A percentile compares a stretch with the other conserved stretches of the same genome.
These are phyloP conservation scores for Bovichtus diacanthus DNA, from an alignment of 2,797 vertebrate genomes.

Conservation along the genomic window DNA sequence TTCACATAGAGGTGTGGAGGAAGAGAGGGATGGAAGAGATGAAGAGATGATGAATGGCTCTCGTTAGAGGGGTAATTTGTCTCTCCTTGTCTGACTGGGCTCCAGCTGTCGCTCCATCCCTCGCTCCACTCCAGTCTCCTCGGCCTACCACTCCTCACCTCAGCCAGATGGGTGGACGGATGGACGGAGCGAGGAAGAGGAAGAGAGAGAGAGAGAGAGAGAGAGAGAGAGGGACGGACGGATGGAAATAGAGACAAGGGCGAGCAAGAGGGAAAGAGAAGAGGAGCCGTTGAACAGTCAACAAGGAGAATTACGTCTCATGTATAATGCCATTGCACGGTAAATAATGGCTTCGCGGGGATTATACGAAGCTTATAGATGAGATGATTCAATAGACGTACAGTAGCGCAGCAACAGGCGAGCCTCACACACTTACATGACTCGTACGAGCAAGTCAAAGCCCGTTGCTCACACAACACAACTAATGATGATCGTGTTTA, in stretches of 20 bases:
- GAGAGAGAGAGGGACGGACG: not conserved
- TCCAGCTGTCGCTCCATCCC: constrained; percentile 89
- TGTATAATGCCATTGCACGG: constrained; percentile 1
- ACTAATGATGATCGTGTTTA: constrained; percentile 32
- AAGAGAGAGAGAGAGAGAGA: not conserved
- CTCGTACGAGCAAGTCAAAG: constrained; percentile 33
- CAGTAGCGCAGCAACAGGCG: constrained; percentile 45
- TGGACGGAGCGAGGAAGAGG: constrained; percentile 59
- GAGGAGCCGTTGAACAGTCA: constrained; percentile 40
- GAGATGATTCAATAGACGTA: constrained; percentile 31
- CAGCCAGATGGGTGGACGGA: constrained; percentile 86
- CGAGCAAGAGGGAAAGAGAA: constrained; percentile 13
- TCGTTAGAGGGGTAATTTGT: constrained; percentile 91
- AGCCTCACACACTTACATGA: constrained; percentile 22
- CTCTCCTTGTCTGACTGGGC: constrained; percentile 89
- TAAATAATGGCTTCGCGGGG: constrained; percentile 41
- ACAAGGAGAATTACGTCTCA: constrained; percentile 31
- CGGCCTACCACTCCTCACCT: constrained; percentile 80
- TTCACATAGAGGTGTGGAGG: constrained; percentile 60
- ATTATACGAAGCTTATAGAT: constrained; percentile 13
- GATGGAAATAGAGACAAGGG: constrained; percentile 55
- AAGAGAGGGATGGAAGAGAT: constrained; percentile 66
- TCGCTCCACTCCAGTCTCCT: constrained; percentile 77
- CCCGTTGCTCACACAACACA: constrained; percentile 19
- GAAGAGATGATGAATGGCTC: constrained; percentile 89